These are phyloP conservation scores for Columba guinea DNA, from an alignment of 2,797 vertebrate genomes.

Conservation along the genomic window DNA sequence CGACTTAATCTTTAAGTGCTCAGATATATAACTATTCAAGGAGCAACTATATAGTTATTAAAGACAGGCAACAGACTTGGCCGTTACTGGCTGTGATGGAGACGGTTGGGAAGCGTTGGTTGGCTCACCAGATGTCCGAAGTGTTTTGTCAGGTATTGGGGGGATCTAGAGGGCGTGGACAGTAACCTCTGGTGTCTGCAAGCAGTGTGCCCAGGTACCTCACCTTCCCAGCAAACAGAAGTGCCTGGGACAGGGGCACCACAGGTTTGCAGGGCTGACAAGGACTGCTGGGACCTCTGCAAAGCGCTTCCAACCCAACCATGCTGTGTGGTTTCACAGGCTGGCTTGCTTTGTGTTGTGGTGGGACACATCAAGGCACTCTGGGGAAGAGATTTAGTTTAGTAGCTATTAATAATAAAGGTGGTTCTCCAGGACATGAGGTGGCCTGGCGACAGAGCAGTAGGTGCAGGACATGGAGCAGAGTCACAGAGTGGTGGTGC, in stretches of 20 bases:
- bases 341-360: neutral
- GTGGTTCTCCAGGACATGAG: neutral
- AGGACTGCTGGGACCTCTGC: neutral
- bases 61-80: neutral
- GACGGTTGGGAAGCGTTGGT: neutral
- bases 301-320: rapidly evolving
- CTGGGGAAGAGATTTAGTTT: neutral
- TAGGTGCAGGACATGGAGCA: neutral
- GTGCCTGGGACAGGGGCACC: neutral
- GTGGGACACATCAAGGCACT: neutral
- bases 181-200: neutral
- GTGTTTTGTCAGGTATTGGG: neutral
- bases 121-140: neutral
- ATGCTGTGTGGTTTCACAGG: rapidly evolving
- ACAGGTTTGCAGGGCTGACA: neutral
- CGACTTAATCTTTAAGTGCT: neutral
- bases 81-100: neutral
- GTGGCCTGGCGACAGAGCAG: neutral
- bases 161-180: neutral
- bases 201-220: rapidly evolving
- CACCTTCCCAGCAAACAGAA: neutral
- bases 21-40: neutral
- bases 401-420: neutral
- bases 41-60: neutral
- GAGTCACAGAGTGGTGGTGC: neutral